phyloP scores from a whole-genome alignment of 2,888 invertebrate genomes.

The Drosophila paracracens region DNA sequence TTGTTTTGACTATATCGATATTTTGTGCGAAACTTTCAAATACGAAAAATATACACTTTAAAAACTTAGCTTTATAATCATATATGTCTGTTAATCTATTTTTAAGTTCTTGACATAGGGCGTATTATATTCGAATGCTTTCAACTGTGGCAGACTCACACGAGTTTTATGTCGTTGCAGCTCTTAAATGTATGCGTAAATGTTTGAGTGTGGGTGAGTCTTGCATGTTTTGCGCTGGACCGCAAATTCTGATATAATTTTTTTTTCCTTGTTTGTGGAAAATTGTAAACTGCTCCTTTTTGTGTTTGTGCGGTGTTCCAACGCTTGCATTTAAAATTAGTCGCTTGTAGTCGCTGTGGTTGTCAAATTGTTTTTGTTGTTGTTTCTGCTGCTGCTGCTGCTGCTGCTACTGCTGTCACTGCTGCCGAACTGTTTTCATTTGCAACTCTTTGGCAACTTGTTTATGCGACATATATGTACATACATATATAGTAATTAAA shows the following conservation, averaged over 20 bases:
- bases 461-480: constrained; percentile 37
- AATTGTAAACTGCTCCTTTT: constrained; percentile 48
- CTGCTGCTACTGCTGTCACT: constrained; percentile 31
- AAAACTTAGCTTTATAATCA: not conserved
- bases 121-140: constrained; percentile 10
- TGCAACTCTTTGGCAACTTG: constrained; percentile 66
- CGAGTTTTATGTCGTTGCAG: constrained; percentile 18
- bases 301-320: constrained; percentile 40
- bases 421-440: constrained; percentile 54
- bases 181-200: constrained; percentile 2
- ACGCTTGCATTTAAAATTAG: constrained; percentile 73
- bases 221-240: constrained; percentile 60
- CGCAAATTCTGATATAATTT: constrained; percentile 74
- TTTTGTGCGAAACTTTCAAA: not conserved
- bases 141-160: constrained; percentile 6
- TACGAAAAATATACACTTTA: not conserved
- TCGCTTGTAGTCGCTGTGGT: constrained; percentile 75
- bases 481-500: constrained; percentile 67
- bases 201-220: constrained; percentile 25
- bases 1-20: not conserved
- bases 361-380: constrained; percentile 57
- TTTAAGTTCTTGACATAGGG: not conserved
- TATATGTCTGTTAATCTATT: not conserved
- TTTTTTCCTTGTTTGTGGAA: constrained; percentile 12
- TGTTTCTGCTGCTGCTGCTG: constrained; percentile 37